Evolutionary conservation across 2,797 vertebrate genomes (phyloP).

Genomic region (Anas bernieri): DNA sequence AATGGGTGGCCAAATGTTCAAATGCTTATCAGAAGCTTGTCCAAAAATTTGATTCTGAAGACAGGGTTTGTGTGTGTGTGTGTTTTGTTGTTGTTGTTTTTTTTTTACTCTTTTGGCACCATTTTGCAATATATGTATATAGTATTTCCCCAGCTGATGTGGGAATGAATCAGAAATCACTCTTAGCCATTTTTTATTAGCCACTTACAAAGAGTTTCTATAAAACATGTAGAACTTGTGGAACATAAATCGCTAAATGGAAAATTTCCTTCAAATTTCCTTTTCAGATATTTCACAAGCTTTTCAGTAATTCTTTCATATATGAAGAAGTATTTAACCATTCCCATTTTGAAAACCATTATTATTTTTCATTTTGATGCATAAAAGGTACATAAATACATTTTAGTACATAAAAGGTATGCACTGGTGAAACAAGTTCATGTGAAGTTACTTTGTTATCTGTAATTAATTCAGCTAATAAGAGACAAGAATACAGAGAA

Average conservation of each 20-base stretch:
- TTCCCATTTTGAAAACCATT: background rate
- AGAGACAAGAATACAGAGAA: background rate
- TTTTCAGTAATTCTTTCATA: background rate
- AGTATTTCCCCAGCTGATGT: background rate
- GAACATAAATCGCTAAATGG: background rate
- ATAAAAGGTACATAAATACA: background rate
- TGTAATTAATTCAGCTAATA: background rate
- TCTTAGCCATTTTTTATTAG: background rate
- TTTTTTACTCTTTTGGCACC: background rate
- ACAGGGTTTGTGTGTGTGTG: background rate
- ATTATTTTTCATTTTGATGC: background rate
- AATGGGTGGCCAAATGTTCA: background rate
- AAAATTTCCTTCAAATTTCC: background rate
- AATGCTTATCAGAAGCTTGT: background rate
- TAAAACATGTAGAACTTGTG: background rate
- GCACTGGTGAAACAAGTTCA: background rate
- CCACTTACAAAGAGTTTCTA: background rate
- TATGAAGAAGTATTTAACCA: background rate
- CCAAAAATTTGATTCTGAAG: background rate
- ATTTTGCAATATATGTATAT: background rate
- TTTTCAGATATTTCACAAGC: background rate
- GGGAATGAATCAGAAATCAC: background rate
- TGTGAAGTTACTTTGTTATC: background rate
- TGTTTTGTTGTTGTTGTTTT: background rate
- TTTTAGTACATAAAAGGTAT: background rate